Evolutionary conservation across 2,888 invertebrate species (phyloP), one percentile per base, ranked within the genome.

Genomic region (Stenichneumon culpator): DNA sequence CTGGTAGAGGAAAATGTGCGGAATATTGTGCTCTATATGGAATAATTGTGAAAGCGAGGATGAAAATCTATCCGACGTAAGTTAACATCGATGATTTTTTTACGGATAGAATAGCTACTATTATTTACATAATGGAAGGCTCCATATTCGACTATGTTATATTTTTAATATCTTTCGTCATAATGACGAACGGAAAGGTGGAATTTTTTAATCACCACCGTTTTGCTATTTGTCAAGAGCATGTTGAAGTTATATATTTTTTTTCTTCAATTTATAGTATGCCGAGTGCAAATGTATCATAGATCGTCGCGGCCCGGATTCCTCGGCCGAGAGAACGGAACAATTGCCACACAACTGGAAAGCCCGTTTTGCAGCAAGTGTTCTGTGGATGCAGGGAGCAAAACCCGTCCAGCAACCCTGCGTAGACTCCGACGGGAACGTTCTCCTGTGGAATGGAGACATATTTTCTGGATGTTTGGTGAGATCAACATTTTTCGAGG

Each of bases 381-480:
- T 98, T 7, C 94, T 99, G 70, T 98, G 98, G 97, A 97, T 98
- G 94, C 97, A 98, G 94, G 99, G 99, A 3, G 83, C 88, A 0
- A 79, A 93, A 22, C 91, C 96, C 2, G 95, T 95, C 2, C 89
- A 90, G 44, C 99, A 99, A 93, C 99, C 99, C 0, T 88, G 95
- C 14, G 75, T 95, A 36, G 95, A 96, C 92, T 93, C 94, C 11
- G 92, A 95, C 52, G 94, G 95, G 32, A 96, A 97, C 86, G 92
- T 97, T 77, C 94, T 99, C 79, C 93, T 98, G 28, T 98, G 97
- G 95, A 99, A 99, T 95, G 99, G 99, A 39, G 99, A 99, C 94
- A 95, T 98, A 87, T 99, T 97, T 94, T 96, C 94, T 86, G 95
- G 95, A 54, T 87, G 92, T 57, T 87, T 95, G 91, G 95, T 95